Evolutionary conservation across 2,113 vertebrate genomes (phyloP), one percentile per base, ranked within the genome.

Genomic region (Euleptes europaea): DNA sequence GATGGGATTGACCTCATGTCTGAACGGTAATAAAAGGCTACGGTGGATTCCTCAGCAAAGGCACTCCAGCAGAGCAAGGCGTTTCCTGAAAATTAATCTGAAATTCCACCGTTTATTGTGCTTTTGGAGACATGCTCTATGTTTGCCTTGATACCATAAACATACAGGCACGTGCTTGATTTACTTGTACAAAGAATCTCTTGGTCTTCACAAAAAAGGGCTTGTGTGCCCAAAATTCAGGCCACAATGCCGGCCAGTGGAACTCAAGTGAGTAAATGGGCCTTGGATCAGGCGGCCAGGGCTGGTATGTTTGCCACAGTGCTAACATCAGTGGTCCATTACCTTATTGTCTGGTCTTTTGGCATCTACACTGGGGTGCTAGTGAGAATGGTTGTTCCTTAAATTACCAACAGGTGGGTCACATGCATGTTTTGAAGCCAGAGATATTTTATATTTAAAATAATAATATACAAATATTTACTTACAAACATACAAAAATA

Each of bases 401-500:
- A 19, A 83, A 5, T 44, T 14, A 4, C 51, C 31, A 73, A 51
- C 49, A 89, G 94, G 76, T 10, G 33, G 47, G 95, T 97, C 96
- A 96, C 97, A 96, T 94, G 97, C 97, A 93, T 81, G 96, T 96
- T 95, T 97, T 94, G 96, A 97, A 98, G 97, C 95, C 94, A 93
- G 96, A 97, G 94, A 95, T 95, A 95, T 94, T 92, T 95, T 94
- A 96, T 93, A 93, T 86, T 92, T 95, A 95, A 88, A 96, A 97
- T 97, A 96, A 98, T 97, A 99, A 97, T 97, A 97, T 96, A 96
- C 95, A 95, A 94, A 96, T 92, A 98, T 96, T 97, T 98, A 98
- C 98, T 98, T 98, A 99, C 97, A 98, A 97, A 98, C 97, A 97
- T 93, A 97, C 96, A 97, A 95, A 97, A 97, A 98, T 96, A 97